Conservation (phyloP, 2,113 vertebrate species). For the Acinonyx jubatus region DNA sequence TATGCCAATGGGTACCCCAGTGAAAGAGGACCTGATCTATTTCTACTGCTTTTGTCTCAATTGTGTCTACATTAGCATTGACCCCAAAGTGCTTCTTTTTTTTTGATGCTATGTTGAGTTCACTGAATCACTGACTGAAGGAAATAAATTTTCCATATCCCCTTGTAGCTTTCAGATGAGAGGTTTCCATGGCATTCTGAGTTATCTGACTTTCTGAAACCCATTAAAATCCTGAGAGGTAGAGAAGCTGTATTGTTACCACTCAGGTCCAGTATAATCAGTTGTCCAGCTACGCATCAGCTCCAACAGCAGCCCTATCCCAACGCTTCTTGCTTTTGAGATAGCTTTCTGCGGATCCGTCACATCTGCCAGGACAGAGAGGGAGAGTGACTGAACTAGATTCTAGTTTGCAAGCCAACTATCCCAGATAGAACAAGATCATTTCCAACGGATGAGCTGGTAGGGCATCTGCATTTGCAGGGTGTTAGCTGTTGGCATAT, state of each 20-base stretch:
- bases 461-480: not conserved
- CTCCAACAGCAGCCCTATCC: not conserved
- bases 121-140: not conserved
- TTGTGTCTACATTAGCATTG: not conserved
- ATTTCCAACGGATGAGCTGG: not conserved
- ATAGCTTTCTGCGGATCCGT: not conserved
- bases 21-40: not conserved
- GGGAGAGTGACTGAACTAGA: not conserved
- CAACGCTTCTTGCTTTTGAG: not conserved
- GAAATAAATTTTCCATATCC: not conserved
- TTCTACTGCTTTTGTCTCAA: conserved; percentile 11
- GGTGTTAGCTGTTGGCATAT: not conserved
- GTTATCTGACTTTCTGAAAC: conserved; percentile 35
- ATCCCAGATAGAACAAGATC: not conserved
- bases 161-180: not conserved
- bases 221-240: not conserved
- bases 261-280: not conserved
- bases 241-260: not conserved
- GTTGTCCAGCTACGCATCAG: not conserved
- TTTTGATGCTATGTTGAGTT: conserved; percentile 15
- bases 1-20: not conserved
- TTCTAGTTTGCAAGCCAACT: not conserved
- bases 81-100: not conserved
- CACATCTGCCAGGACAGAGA: not conserved
- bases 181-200: not conserved